Evolutionary conservation across 2,888 invertebrate species (phyloP), one percentile per base, ranked within the genome.

Genomic region (Volucella inflata): DNA sequence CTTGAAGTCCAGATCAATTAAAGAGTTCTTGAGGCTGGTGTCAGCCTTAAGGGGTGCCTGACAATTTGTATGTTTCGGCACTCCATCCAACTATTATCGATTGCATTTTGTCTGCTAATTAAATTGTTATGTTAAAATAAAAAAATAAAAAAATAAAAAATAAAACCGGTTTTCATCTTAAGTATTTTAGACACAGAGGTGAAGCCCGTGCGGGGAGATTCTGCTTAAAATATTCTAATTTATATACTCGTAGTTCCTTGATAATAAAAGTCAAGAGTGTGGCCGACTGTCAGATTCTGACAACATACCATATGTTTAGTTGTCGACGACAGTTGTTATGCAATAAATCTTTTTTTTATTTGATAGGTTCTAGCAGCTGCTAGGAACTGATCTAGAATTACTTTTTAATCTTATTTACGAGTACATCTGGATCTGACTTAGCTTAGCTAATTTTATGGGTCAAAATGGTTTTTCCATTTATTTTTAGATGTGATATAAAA

Each of bases 91-190:
- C 60, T 53, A 62, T 72, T 53, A 72, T 72, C 11, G 42, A 62
- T 62, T 44, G 62, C 60, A 72, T 59, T 71, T 59, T 71, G 21
- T 60, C 14, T 50, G 14, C 60, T 60, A 60, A 60, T 72, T 44
- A 30, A 60, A 55, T 55, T 70, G 57, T 40, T 70, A 2, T 48
- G 16, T 46, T 57, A 11, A 57, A 68, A 70, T 38, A 50, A 51
- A 50, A 50, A n/a, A 46, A 55, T 2, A 21, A 55, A 11, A 16
- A 40, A 17, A 16, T 10, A 21, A 17, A 6, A 55, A 68, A 57
- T 46, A 6, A 55, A 68, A 57, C 57, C 0, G 38, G 40, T 42
- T 53, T 53, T 30, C 8, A n/a, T 21, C 48, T 70, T 44, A 21
- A 36, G 16, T 14, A 14, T 48, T 14, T 16, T 48, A 14, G 48